A percentile compares a stretch with the other conserved stretches of the same genome.
phyloP scores from a whole-genome alignment of 2,797 vertebrate species.

The Bovichtus diacanthus region DNA sequence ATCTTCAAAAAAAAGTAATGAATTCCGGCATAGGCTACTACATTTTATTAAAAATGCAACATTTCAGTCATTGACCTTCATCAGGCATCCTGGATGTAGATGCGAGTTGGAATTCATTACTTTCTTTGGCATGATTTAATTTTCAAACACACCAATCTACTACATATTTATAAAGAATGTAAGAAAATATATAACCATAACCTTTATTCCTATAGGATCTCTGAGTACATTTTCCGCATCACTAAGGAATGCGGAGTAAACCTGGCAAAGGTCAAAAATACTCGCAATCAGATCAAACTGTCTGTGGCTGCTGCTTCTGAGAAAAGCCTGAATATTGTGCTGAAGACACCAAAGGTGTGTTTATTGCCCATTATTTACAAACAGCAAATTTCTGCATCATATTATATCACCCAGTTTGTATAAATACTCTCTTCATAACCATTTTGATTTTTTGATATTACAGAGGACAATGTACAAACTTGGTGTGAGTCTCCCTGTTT shows the following conservation, averaged over 20 bases:
- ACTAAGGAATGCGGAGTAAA: slow-evolving; percentile 61
- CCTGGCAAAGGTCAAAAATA: slow-evolving; percentile 73
- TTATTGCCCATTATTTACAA: neutral
- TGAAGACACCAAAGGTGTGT: slow-evolving; percentile 75
- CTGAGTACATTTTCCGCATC: slow-evolving; percentile 64
- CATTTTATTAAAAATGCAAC: neutral
- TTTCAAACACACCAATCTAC: neutral
- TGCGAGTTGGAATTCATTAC: neutral
- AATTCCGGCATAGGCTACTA: neutral
- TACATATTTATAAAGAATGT: neutral
- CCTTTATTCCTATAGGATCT: slow-evolving; percentile 72
- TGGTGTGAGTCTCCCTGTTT: slow-evolving; percentile 60
- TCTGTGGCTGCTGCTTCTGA: slow-evolving; percentile 67
- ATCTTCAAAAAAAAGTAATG: neutral
- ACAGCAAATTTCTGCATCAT: slow-evolving; percentile 1
- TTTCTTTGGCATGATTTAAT: neutral
- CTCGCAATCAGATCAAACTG: slow-evolving; percentile 77
- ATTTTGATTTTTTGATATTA: slow-evolving; percentile 14
- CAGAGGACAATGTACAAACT: slow-evolving; percentile 77
- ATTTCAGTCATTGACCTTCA: neutral
- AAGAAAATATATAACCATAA: slow-evolving; percentile 1
- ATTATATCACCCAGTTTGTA: slow-evolving; percentile 2
- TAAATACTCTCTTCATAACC: neutral
- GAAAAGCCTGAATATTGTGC: slow-evolving; percentile 64
- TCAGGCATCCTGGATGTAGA: neutral